Conservation (phyloP, 2,113 vertebrate genomes). For the Gymnobelideus leadbeateri region DNA sequence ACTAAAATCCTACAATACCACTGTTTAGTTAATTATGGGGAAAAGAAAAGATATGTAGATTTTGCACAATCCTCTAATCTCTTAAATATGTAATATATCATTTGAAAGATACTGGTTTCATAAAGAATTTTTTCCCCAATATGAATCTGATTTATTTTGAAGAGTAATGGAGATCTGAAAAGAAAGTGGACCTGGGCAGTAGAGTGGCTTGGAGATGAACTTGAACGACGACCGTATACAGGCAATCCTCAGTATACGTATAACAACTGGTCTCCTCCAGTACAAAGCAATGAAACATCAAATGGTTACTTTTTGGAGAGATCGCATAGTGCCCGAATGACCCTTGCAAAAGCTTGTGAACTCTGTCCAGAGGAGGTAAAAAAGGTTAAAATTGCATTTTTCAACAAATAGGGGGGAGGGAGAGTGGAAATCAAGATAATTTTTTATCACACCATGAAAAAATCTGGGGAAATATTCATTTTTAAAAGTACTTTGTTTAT, state of each 20-base stretch:
- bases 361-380: slow-evolving; percentile 99
- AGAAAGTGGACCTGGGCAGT: slow-evolving; percentile 99
- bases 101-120: background rate
- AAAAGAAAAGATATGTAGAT: background rate
- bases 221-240: slow-evolving; percentile 97
- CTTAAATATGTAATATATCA: background rate
- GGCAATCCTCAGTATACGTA: slow-evolving; percentile 99
- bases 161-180: slow-evolving; percentile 99
- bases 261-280: slow-evolving; percentile 99
- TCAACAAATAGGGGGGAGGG: slow-evolving; percentile 64
- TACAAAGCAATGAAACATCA: slow-evolving; percentile 99
- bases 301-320: slow-evolving; percentile 99
- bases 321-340: slow-evolving; percentile 99
- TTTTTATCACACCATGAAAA: slow-evolving; percentile 6
- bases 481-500: background rate
- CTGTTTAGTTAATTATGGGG: background rate
- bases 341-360: slow-evolving; percentile 99
- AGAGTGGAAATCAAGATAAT: slow-evolving; percentile 71
- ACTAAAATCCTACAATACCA: background rate
- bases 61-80: slow-evolving; percentile 32
- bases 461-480: background rate
- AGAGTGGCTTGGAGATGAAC: slow-evolving; percentile 98
- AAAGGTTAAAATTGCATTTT: slow-evolving; percentile 60
- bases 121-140: background rate
- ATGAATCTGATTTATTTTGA: slow-evolving; percentile 69